These are phyloP conservation scores for Anthopleura xanthogrammica DNA, from an alignment of 92 coral and sea anemone genomes.

Conservation along the genomic window DNA sequence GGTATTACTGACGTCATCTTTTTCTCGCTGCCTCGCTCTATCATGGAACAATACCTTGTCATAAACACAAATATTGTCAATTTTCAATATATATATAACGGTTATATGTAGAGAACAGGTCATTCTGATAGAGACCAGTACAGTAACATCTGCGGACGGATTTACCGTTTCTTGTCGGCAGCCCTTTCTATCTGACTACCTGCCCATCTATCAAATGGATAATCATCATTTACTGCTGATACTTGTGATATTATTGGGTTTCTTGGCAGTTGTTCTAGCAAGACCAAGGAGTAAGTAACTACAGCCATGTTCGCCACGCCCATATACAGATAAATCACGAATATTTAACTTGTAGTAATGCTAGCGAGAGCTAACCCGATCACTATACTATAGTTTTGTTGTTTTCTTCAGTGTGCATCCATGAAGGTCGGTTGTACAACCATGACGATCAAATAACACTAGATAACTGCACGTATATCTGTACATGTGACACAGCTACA, in stretches of 20 bases:
- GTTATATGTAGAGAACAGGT: background rate
- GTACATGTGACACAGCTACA: constrained; percentile 12
- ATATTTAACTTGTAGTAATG: too few relatives aligned
- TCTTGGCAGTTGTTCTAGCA: background rate
- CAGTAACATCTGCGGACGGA: background rate
- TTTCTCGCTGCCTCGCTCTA: background rate
- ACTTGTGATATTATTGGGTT: background rate
- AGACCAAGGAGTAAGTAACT: background rate
- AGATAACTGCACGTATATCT: constrained; percentile 14
- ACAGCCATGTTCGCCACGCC: background rate
- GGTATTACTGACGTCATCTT: too few relatives aligned
- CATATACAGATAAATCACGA: background rate
- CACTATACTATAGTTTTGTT: background rate
- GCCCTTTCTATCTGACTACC: background rate
- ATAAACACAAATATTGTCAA: background rate
- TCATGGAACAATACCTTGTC: background rate
- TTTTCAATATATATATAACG: background rate
- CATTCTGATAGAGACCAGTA: background rate
- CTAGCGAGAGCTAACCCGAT: too few relatives aligned
- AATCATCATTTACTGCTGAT: background rate
- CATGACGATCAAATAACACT: constrained; percentile 10
- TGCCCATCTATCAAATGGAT: background rate
- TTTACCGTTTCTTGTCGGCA: background rate
- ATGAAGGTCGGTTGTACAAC: constrained; percentile 1
- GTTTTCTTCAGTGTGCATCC: constrained; percentile 3